Percentiles rank a stretch among this genome's conserved stretches.
These are phyloP conservation scores for Lumbricus terrestris DNA, from an alignment of 2,888 invertebrate genomes.

Conservation along the genomic window DNA sequence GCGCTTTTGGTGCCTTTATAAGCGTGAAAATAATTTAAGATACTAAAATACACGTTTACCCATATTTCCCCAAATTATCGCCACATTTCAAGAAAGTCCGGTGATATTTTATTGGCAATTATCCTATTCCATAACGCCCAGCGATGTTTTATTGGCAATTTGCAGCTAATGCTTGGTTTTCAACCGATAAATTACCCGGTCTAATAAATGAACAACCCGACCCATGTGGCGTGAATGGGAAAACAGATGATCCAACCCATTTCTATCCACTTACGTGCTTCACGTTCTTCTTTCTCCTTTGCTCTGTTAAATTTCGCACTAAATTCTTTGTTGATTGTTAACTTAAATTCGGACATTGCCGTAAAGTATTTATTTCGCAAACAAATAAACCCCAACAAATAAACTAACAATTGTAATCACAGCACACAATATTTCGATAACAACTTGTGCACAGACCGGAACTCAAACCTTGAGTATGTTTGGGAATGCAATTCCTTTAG, in stretches of 20 bases:
- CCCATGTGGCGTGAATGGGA: background rate
- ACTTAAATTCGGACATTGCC: background rate
- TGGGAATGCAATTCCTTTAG: background rate
- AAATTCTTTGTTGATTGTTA: background rate
- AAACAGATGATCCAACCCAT: background rate
- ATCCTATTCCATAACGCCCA: too few species aligned
- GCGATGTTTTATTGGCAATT: too few species aligned
- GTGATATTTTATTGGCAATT: too few species aligned
- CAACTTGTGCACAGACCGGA: background rate
- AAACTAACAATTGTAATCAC: background rate
- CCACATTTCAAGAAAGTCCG: too few species aligned
- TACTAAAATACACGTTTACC: too few species aligned
- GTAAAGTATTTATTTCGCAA: too few species aligned
- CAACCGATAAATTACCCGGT: too few species aligned
- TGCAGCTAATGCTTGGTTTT: too few species aligned
- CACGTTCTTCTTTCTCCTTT: background rate
- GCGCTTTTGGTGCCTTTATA: too few species aligned
- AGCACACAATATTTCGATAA: background rate
- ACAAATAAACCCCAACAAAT: background rate
- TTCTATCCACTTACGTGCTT: background rate
- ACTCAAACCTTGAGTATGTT: too few species aligned
- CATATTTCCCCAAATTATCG: too few species aligned
- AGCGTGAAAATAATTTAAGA: too few species aligned
- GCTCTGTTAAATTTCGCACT: background rate
- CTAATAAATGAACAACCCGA: background rate